Conservation (phyloP, 2,888 invertebrate species). For the Nephrotoma guestfalica region DNA sequence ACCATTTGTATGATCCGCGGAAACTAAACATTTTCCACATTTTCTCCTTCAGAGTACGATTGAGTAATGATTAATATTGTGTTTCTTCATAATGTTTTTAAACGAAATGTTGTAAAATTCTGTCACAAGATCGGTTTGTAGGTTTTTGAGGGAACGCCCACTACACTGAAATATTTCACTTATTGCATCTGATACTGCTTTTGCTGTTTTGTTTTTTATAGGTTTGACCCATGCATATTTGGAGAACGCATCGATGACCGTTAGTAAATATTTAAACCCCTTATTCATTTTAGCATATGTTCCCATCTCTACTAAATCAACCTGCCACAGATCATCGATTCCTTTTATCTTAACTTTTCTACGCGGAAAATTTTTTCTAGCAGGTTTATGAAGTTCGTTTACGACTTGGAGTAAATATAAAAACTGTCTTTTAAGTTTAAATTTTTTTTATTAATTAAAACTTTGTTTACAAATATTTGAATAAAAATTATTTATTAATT, state of each 20-base stretch:
- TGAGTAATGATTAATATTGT: neutral
- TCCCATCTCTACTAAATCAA: neutral
- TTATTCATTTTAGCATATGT: neutral
- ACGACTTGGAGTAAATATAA: neutral
- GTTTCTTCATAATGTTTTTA: neutral
- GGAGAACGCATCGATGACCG: neutral
- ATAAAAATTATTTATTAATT: neutral
- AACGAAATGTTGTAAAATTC: neutral
- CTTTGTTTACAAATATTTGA: neutral
- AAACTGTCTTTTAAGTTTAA: neutral
- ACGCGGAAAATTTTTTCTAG: neutral
- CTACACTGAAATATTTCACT: neutral
- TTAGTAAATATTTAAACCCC: neutral
- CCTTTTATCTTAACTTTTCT: neutral
- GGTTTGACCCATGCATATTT: neutral
- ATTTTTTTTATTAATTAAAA: neutral
- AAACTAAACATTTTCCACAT: slow-evolving; percentile 11
- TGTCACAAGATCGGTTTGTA: neutral
- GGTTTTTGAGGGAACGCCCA: neutral
- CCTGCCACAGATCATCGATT: neutral
- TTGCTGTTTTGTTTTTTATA: neutral
- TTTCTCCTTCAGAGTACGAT: slow-evolving; percentile 10
- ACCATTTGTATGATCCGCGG: slow-evolving; percentile 12
- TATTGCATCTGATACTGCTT: neutral
- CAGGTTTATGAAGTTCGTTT: neutral